Conservation (phyloP, 2,113 vertebrate genomes). For the Tragelaphus strepsiceros region DNA sequence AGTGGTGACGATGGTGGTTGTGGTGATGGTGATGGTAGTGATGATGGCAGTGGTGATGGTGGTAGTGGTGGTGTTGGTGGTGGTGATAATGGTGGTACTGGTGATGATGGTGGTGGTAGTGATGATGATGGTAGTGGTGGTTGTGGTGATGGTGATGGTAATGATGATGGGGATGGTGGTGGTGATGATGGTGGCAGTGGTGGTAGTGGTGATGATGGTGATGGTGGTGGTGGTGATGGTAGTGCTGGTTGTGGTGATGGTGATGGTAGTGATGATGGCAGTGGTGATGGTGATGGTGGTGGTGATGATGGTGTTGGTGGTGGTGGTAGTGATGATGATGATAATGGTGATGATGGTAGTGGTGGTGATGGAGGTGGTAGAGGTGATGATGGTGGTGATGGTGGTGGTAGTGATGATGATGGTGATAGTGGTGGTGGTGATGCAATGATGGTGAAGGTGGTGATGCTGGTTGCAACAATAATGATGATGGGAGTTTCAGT, state of each 20-base stretch:
- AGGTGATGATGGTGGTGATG: accelerated
- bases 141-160: accelerated
- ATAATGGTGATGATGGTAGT: accelerated
- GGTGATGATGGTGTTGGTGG: accelerated
- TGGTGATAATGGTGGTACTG: background rate
- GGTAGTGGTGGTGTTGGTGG: accelerated
- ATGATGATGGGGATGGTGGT: accelerated
- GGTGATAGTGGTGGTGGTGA: accelerated
- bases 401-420: background rate
- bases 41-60: accelerated
- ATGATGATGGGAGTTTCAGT: background rate
- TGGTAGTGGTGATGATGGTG: accelerated
- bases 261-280: accelerated
- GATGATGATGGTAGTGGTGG: background rate
- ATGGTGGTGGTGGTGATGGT: accelerated
- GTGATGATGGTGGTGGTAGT: accelerated
- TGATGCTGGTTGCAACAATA: background rate
- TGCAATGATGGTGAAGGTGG: background rate
- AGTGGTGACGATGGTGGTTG: accelerated
- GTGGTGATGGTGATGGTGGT: accelerated
- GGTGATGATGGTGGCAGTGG: accelerated
- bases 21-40: accelerated
- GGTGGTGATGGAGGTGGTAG: accelerated
- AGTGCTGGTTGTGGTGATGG: accelerated
- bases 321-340: accelerated